Percentiles rank a stretch among this genome's conserved stretches.
Evolutionary conservation across 2,888 invertebrate genomes (phyloP).

Genomic region (Deilephila elpenor): DNA sequence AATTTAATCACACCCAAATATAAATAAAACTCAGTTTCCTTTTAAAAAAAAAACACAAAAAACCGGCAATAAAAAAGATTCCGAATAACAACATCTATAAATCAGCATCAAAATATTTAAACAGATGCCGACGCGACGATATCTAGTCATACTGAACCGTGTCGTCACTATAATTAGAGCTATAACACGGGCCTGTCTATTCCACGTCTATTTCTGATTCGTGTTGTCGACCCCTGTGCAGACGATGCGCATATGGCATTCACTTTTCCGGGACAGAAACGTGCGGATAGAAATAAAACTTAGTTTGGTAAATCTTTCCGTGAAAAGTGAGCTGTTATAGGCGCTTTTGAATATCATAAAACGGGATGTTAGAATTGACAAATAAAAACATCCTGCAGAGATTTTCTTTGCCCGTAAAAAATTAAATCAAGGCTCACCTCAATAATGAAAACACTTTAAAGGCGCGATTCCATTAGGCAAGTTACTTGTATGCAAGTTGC

Average conservation of each 20-base stretch:
- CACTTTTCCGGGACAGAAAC: constrained; percentile 30
- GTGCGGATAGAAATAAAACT: neutral
- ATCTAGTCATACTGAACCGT: constrained; percentile 41
- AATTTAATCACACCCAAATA: neutral
- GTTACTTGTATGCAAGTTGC: no score
- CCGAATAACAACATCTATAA: constrained; percentile 30
- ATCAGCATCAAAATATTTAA: constrained; percentile 43
- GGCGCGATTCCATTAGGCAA: no score
- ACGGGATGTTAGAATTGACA: neutral
- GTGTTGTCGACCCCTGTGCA: constrained; percentile 70
- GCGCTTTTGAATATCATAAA: no score
- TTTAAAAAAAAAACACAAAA: neutral
- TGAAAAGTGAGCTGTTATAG: neutral
- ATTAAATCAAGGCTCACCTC: neutral
- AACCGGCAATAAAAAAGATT: constrained; percentile 9
- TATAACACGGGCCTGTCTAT: constrained; percentile 50
- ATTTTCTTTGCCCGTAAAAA: neutral
- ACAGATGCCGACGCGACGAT: constrained; percentile 37
- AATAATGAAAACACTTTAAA: neutral
- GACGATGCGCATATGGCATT: constrained; percentile 41
- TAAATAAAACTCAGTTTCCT: constrained; percentile 12
- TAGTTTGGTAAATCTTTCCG: neutral
- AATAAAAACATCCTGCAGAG: neutral
- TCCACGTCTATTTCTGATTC: constrained; percentile 66
- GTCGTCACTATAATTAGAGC: constrained; percentile 64